phyloP scores from a whole-genome alignment of 2,113 vertebrate genomes.

The Gorilla gorilla region DNA sequence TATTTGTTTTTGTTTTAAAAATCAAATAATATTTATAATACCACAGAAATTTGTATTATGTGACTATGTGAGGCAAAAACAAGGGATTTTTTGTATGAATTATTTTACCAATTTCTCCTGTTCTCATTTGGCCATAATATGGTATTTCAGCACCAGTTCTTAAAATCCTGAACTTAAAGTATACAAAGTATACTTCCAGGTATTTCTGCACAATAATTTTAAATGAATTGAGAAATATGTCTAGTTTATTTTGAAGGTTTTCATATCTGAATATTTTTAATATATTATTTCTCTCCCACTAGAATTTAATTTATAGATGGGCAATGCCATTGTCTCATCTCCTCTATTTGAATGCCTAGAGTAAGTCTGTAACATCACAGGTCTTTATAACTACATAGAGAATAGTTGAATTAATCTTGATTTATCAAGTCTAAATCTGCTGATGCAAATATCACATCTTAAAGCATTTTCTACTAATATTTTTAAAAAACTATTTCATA shows the following conservation, averaged over 20 bases:
- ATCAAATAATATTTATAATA: not conserved
- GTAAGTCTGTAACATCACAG: not conserved
- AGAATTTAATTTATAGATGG: not conserved
- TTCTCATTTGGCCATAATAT: not conserved
- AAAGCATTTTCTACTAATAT: not conserved
- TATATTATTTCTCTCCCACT: not conserved
- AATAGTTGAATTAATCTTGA: not conserved
- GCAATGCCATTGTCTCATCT: not conserved
- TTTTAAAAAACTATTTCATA: not conserved
- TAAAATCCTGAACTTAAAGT: not conserved
- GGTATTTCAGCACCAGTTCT: not conserved
- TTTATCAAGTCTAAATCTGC: not conserved
- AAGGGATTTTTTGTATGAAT: not conserved
- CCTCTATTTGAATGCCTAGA: not conserved
- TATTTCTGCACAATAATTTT: not conserved
- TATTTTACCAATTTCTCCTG: not conserved
- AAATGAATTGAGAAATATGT: not conserved
- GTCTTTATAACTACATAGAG: not conserved
- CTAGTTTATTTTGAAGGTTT: not conserved
- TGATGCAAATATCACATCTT: not conserved
- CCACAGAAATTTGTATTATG: not conserved
- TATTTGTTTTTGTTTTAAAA: not conserved
- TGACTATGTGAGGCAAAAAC: not conserved
- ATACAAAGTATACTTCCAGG: not conserved
- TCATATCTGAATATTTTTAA: not conserved